Conservation (phyloP, 2,113 vertebrate species). For the Lepus americanus region DNA sequence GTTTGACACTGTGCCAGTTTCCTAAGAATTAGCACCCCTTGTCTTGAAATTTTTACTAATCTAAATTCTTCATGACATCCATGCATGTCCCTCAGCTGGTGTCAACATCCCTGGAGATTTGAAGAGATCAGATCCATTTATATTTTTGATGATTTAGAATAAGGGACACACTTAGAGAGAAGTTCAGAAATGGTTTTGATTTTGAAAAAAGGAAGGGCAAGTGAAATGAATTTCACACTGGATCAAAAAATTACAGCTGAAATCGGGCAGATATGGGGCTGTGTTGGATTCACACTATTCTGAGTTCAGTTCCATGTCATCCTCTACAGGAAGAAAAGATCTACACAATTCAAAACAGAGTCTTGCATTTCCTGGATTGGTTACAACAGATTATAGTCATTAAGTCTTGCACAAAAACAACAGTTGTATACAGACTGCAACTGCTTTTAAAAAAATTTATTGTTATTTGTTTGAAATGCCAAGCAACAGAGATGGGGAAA, state of each 20-base stretch:
- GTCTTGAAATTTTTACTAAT: neutral
- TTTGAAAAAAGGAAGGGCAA: neutral
- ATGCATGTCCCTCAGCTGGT: neutral
- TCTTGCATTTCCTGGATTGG: neutral
- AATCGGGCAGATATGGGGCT: neutral
- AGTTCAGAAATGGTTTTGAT: neutral
- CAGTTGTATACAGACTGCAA: neutral
- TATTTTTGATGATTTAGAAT: neutral
- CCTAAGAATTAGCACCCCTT: neutral
- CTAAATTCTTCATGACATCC: neutral
- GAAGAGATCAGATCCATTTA: slow-evolving; percentile 2
- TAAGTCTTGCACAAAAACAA: neutral
- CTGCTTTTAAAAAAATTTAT: no score
- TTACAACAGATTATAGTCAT: neutral
- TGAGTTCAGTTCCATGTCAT: neutral
- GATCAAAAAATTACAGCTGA: neutral
- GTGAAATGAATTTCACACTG: neutral
- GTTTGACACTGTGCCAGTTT: neutral
- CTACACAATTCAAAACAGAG: neutral
- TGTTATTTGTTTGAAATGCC: no score
- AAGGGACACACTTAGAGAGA: neutral
- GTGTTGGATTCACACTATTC: neutral
- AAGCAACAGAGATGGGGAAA: no score
- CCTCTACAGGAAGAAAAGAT: slow-evolving; percentile 11
- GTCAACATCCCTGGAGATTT: neutral